phyloP scores from a whole-genome alignment of 2,797 vertebrate genomes.

The Micrastur ruficollis region DNA sequence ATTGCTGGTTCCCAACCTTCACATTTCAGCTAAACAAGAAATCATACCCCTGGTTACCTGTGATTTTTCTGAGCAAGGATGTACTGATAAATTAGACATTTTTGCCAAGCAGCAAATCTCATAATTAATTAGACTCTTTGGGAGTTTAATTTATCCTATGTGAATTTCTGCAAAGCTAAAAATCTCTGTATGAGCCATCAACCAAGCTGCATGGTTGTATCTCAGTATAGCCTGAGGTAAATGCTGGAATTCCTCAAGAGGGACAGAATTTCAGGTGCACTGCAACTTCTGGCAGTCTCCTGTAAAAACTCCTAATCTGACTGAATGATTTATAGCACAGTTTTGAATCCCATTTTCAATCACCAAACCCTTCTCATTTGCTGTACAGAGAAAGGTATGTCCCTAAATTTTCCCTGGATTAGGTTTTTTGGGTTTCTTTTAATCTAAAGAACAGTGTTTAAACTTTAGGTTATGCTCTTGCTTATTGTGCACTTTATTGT shows the following conservation, averaged over 20 bases:
- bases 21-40: constrained; percentile 13
- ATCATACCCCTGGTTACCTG: not conserved
- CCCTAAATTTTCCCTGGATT: not conserved
- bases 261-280: not conserved
- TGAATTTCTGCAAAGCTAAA: not conserved
- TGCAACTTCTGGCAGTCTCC: not conserved
- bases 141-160: not conserved
- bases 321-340: not conserved
- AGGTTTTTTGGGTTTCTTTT: not conserved
- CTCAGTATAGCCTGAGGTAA: not conserved
- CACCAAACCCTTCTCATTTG: not conserved
- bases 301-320: not conserved
- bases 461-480: not conserved
- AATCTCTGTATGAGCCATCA: not conserved
- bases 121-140: not conserved
- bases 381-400: not conserved
- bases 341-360: not conserved
- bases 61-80: not conserved
- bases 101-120: not conserved
- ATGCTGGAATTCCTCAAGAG: not conserved
- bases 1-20: not conserved
- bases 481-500: not conserved
- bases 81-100: not conserved
- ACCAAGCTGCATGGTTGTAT: not conserved
- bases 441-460: not conserved